Evolutionary conservation across 2,113 vertebrate species (phyloP).

Genomic region (Dromaius novaehollandiae): DNA sequence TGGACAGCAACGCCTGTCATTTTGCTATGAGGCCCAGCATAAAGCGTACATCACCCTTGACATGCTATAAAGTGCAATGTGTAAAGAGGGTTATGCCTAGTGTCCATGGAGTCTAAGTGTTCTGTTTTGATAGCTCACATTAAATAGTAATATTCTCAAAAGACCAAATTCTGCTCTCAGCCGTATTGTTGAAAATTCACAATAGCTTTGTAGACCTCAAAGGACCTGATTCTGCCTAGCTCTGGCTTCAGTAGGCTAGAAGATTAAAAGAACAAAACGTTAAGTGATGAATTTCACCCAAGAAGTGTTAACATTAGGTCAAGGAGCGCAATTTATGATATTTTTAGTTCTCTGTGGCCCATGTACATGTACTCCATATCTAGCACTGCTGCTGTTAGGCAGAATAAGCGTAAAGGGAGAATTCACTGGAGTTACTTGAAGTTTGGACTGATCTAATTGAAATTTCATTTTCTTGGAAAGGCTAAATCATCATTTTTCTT

Average conservation of each 20-base stretch:
- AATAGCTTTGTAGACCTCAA: neutral
- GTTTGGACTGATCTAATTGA: neutral
- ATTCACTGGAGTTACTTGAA: neutral
- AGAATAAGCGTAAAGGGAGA: neutral
- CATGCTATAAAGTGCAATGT: neutral
- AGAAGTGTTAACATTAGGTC: neutral
- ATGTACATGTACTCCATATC: accelerated
- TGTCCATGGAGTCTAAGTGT: neutral
- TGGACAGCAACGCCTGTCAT: slow-evolving; percentile 60
- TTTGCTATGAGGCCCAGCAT: slow-evolving; percentile 22
- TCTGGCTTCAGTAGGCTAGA: neutral
- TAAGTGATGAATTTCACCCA: neutral
- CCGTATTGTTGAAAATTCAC: neutral
- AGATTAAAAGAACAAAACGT: neutral
- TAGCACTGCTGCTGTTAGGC: neutral
- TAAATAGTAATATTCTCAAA: neutral
- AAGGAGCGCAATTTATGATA: neutral
- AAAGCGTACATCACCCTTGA: slow-evolving; percentile 25
- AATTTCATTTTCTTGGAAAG: neutral
- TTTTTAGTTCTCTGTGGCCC: neutral
- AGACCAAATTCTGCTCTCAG: neutral
- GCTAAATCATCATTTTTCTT: neutral
- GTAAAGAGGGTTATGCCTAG: neutral
- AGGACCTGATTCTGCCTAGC: neutral
- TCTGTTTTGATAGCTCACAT: neutral